Evolutionary conservation across 2,888 invertebrate genomes (phyloP), one percentile per base, ranked within the genome.

Genomic region (Papilio gigon): DNA sequence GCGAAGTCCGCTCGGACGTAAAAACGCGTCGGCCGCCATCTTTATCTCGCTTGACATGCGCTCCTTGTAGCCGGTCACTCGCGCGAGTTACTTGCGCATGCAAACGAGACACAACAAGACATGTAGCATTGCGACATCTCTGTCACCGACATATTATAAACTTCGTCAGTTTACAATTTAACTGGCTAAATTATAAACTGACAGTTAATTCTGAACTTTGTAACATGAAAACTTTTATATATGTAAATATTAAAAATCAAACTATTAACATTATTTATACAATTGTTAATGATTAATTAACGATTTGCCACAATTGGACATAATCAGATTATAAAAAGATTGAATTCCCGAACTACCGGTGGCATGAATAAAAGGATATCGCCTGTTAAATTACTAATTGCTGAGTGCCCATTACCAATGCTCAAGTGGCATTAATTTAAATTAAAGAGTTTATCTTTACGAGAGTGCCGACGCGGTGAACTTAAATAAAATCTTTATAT

Each of bases 51-150:
- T 67, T 67, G 67, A 50, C 62, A 53, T 67, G 61, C 50, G 67
- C 61, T 61, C 17, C 50, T 25, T 61, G 60, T 60, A 50, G 70
- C 61, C 64, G 56, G 71, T 64, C 60, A 63, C 71, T 71, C 40
- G 70, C 56, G 64, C 71, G 50, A 71, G 68, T 70, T 47, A 58
- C 71, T 65, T 59, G 64, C 64, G 42, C 42, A 67, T 62, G 67
- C 62, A 63, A 67, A 62, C 67, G 62, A 58, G 56, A 3, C 62
- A 33, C 44, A 22, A 61, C 61, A 42, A 68, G 63, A 68, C 47
- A 63, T 6, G 35, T 50, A 37, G 27, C 27, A 40, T 50, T 68
- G 60, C 65, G n/a, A 58, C 35, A 2, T 58, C 30, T 35, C 33
- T 27, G 50, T 50, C 20, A 20, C 12, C 3, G 6, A 58, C 11